These are phyloP conservation scores for Remorina albescens DNA, from an alignment of 2,797 vertebrate genomes.

Conservation along the genomic window DNA sequence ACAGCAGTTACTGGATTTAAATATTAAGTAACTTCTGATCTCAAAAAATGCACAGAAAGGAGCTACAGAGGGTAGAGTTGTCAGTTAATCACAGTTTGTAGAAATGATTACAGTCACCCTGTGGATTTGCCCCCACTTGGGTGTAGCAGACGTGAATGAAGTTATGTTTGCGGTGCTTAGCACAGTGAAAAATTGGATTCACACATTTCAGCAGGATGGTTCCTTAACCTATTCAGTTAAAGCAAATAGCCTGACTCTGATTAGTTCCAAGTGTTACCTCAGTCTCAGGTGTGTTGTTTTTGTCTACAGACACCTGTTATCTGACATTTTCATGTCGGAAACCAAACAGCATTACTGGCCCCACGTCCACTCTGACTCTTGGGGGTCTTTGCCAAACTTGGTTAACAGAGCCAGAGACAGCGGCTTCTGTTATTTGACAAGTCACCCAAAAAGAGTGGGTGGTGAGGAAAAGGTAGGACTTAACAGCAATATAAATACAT, in stretches of 20 bases:
- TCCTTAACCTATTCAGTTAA: not conserved
- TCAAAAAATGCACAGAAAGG: not conserved
- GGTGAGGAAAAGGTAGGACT: slow-evolving; percentile 22
- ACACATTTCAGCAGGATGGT: not conserved
- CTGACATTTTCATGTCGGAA: slow-evolving; percentile 67
- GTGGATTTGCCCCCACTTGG: not conserved
- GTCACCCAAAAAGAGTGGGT: slow-evolving; percentile 8
- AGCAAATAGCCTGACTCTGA: not conserved
- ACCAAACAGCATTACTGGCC: slow-evolving; percentile 62
- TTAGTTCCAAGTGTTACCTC: slow-evolving; percentile 1
- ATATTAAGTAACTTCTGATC: not conserved
- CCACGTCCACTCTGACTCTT: slow-evolving; percentile 14
- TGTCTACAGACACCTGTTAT: slow-evolving; percentile 59
- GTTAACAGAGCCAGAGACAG: slow-evolving; percentile 50
- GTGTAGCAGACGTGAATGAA: not conserved
- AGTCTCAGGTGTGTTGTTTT: slow-evolving; percentile 8
- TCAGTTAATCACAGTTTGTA: too few species aligned
- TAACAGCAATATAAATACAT: not conserved
- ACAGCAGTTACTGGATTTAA: not conserved
- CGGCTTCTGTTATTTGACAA: slow-evolving; percentile 50
- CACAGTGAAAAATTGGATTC: not conserved
- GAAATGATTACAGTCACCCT: not conserved
- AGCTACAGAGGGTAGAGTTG: not conserved
- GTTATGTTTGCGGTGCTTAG: not conserved
- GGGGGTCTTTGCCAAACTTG: slow-evolving; percentile 36